Evolutionary conservation across 2,113 vertebrate species (phyloP), one percentile per base, ranked within the genome.

Genomic region (Scomber scombrus): DNA sequence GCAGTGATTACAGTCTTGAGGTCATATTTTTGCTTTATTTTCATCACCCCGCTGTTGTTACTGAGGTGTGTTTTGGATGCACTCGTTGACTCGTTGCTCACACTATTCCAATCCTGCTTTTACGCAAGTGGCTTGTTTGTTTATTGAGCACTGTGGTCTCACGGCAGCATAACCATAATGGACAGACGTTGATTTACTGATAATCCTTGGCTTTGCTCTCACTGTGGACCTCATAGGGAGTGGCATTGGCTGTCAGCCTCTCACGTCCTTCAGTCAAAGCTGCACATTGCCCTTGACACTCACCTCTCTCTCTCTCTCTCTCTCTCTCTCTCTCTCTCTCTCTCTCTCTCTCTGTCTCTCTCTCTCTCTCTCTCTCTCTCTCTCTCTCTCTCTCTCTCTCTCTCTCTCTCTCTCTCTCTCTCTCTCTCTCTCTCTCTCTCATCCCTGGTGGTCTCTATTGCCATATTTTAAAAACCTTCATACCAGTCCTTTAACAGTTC

Each of bases 271-370:
- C 91, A 95, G 58, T 87, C 71, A 71, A 61, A 84, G 74, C 81
- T 47, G 74, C 71, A 10, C 15, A 23, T 49, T 86, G 93, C 88
- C 94, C 93, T 94, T 95, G 92, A 93, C 85, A 71, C 73, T 71
- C 65, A 78, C 69, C 46, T 26, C 75, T 23, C 74, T 43, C 31
- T 29, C 50, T 29, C 21, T 12, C 66, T 15, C 47, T 29, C 66
- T 40, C 75, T 26, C 14, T n/a, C 56, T 51, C 57, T 7, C 19
- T 15, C 65, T 34, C 52, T 51, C 52, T 11, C n/a, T n/a, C n/a
- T n/a, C n/a, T n/a, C n/a, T n/a, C n/a, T n/a, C n/a, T n/a, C n/a
- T n/a, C n/a, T n/a, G n/a, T n/a, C n/a, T n/a, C 46, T 26, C 75
- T 23, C 74, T 46, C 31, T 29, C 49, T 51, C 52, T 11, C 46